A percentile compares a stretch with the other conserved stretches of the same genome.
These are phyloP conservation scores for Nicator chloris DNA, from an alignment of 2,113 vertebrate species.

Conservation along the genomic window DNA sequence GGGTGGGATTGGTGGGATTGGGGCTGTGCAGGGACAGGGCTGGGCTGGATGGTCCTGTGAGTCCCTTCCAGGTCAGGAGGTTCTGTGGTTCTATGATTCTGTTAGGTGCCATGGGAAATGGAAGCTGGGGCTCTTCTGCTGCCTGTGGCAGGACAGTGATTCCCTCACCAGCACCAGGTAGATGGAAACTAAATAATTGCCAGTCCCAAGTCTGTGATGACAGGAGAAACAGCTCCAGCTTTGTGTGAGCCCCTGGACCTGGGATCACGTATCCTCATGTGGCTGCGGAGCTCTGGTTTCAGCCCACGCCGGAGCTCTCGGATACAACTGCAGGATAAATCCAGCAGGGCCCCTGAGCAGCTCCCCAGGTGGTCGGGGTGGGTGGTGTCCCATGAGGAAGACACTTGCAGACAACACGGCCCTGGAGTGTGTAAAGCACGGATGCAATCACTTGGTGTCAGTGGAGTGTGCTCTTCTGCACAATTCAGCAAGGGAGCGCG, in stretches of 20 bases:
- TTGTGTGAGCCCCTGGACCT: neutral
- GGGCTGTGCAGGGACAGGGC: neutral
- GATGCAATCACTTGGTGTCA: neutral
- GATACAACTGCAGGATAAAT: neutral
- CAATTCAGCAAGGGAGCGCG: neutral
- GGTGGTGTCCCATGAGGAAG: neutral
- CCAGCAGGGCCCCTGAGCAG: neutral
- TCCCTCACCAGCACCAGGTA: neutral
- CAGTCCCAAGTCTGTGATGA: neutral
- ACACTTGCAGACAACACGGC: neutral
- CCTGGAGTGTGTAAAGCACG: neutral
- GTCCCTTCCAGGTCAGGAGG: neutral
- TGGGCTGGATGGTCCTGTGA: neutral
- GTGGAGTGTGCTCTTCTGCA: neutral
- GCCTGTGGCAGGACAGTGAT: neutral
- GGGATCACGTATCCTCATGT: neutral
- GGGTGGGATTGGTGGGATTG: neutral
- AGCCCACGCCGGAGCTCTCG: neutral
- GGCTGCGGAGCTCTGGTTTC: neutral
- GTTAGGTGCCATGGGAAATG: rapidly evolving
- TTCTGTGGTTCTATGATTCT: neutral
- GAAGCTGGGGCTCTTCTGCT: neutral
- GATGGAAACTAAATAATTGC: neutral
- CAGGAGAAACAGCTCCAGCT: neutral
- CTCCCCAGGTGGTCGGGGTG: neutral